Percentiles rank a stretch among this genome's conserved stretches.
Conservation (phyloP, 2,113 vertebrate species). For the Choloepus hoffmanni region DNA sequence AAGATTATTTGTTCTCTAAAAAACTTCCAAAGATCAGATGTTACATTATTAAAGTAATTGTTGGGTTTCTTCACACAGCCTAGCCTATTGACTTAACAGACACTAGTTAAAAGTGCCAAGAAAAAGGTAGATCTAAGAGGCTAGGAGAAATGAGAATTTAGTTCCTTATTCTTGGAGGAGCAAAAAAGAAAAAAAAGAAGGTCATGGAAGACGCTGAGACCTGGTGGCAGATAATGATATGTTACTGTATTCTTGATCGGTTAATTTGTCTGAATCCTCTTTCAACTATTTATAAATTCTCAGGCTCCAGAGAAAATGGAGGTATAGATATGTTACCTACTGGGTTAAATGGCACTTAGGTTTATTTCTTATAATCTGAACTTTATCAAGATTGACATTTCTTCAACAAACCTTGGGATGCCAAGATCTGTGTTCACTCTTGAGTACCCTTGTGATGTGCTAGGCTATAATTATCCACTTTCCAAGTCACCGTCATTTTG, state of each 20-base stretch:
- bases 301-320: slow-evolving; percentile 51
- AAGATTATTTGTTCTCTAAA: background rate
- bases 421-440: slow-evolving; percentile 26
- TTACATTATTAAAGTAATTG: slow-evolving; percentile 10
- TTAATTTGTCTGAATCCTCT: slow-evolving; percentile 68
- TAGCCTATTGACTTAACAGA: background rate
- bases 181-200: background rate
- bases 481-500: background rate
- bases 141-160: background rate
- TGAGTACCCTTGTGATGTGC: background rate
- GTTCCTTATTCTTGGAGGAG: background rate
- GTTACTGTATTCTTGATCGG: slow-evolving; percentile 33
- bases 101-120: background rate
- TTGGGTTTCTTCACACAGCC: background rate
- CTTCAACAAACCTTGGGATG: slow-evolving; percentile 56
- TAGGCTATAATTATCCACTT: slow-evolving; percentile 36
- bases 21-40: background rate
- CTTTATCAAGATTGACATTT: slow-evolving; percentile 74
- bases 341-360: slow-evolving; percentile 65
- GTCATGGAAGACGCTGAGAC: background rate
- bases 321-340: slow-evolving; percentile 55
- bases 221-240: slow-evolving; percentile 55
- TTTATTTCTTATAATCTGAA: slow-evolving; percentile 70
- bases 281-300: slow-evolving; percentile 70
- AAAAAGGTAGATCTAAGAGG: background rate